Base-by-base conservation (phyloP, 1,140 invertebrate species). In the Dermatophagoides farinae region DNA sequence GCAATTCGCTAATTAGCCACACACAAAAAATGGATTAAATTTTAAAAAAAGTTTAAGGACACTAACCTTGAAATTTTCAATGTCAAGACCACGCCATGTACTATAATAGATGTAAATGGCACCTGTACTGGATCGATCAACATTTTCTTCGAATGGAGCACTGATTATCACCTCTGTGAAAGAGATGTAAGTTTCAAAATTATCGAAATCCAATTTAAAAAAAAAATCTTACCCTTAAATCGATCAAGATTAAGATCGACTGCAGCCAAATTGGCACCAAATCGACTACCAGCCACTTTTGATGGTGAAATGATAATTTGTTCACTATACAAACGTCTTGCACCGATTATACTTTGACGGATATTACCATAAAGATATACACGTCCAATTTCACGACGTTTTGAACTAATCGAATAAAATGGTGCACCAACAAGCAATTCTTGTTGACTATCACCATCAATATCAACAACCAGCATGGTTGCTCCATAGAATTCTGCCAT, bases 61-160 rank as follows among this genome's bases (percentile, higher is more conserved):
- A 52, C 10, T n/a, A 39, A 55, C 53, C 10, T 25, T 55, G 23
- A 14, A 14, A 18, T 55, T 39, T 4, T 23, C 23, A 40, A 44
- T n/a, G 38, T 55, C 53, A 20, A 55, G 12, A 18, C 31, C 53
- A 18, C 14, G 10, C 41, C 11, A 14, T 39, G 25, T 18, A 4
- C 53, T 31, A 25, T 55, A 55, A 23, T 55, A 55, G 53, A 55
- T 55, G 23, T 55, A 55, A 55, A 55, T 55, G 53, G 53, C 53
- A 23, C 53, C 53, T 8, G n/a, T 55, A 47, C 6, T 6, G 10
- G n/a, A 50, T 38, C 25, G 14, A 18, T 55, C 38, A 1, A 5
- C n/a, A 31, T 55, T 55, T 6, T 20, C 53, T 44, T 55, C 53
- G 39, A 38, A 55, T 16, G 53, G 53, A 1, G 53, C 53, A 38